Conservation (phyloP, 2,797 vertebrate species). For the Gorsachius magnificus region DNA sequence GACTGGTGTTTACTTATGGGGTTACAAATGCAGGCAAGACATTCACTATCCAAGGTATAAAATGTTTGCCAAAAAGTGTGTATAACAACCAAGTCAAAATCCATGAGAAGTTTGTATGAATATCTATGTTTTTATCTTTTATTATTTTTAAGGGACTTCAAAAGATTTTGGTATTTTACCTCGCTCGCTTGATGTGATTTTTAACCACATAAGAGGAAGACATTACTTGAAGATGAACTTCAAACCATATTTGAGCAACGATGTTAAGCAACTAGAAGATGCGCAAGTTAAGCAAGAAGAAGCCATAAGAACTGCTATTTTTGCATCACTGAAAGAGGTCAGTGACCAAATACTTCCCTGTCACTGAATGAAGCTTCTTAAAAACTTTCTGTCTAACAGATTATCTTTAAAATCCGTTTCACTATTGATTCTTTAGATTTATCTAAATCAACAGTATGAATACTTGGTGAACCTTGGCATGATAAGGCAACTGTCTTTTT, state of each 20-base stretch:
- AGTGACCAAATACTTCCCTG: not conserved
- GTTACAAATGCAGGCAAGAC: slow-evolving; percentile 96
- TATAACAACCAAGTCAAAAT: not conserved
- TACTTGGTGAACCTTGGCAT: not conserved
- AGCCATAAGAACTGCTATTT: slow-evolving; percentile 76
- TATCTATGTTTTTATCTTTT: not conserved
- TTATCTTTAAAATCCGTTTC: not conserved
- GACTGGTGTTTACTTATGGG: slow-evolving; percentile 89
- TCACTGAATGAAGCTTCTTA: not conserved
- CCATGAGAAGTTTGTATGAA: not conserved
- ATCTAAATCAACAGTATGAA: not conserved
- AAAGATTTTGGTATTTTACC: slow-evolving; percentile 88
- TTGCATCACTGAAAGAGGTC: slow-evolving; percentile 86
- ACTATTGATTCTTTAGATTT: not conserved
- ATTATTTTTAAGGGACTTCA: slow-evolving; percentile 75
- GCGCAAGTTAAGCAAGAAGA: slow-evolving; percentile 84
- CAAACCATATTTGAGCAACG: slow-evolving; percentile 84
- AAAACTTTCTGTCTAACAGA: not conserved
- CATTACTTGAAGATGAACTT: slow-evolving; percentile 85
- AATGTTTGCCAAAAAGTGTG: not conserved
- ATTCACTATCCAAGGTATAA: slow-evolving; percentile 88
- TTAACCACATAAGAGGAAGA: slow-evolving; percentile 75
- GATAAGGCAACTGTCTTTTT: not conserved
- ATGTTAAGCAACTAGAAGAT: slow-evolving; percentile 79
- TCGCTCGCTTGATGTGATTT: slow-evolving; percentile 82